phyloP scores from a whole-genome alignment of 1,140 invertebrate genomes.

The Neodiprion pinetum region DNA sequence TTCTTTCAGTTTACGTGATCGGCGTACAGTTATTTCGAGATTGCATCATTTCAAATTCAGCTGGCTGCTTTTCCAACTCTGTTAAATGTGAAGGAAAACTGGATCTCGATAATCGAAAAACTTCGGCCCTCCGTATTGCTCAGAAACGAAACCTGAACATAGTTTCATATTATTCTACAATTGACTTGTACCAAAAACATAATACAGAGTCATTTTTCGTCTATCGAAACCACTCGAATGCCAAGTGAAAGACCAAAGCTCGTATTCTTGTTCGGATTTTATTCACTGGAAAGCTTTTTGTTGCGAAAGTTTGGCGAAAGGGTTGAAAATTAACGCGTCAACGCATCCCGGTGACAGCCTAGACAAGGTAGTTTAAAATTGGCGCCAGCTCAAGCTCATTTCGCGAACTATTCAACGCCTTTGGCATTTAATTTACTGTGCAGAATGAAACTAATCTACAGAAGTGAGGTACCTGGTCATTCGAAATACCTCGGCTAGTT shows the following conservation, averaged over 20 bases:
- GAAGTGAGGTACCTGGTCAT: neutral
- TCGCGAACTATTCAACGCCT: slow-evolving; percentile 1
- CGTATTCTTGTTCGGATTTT: neutral
- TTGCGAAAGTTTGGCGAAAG: neutral
- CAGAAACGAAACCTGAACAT: too few species aligned
- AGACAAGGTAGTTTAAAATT: neutral
- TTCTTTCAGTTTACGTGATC: too few species aligned
- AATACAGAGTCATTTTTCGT: too few species aligned
- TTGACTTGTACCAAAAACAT: too few species aligned
- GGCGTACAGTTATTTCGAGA: too few species aligned
- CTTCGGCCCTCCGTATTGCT: too few species aligned
- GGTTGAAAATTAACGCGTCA: neutral
- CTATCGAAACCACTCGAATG: too few species aligned
- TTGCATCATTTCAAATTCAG: too few species aligned
- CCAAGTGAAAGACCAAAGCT: neutral
- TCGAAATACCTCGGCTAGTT: neutral
- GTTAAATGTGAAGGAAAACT: too few species aligned
- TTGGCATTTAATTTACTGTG: slow-evolving; percentile 1
- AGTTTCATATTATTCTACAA: too few species aligned
- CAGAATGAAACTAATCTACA: neutral
- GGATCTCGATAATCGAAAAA: too few species aligned
- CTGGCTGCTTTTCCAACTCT: too few species aligned
- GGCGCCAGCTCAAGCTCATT: slow-evolving; percentile 6
- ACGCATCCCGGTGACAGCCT: neutral
- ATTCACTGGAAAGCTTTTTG: neutral